Conservation (phyloP, 2,797 vertebrate genomes). For the Cynodonichthys magdalenae region DNA sequence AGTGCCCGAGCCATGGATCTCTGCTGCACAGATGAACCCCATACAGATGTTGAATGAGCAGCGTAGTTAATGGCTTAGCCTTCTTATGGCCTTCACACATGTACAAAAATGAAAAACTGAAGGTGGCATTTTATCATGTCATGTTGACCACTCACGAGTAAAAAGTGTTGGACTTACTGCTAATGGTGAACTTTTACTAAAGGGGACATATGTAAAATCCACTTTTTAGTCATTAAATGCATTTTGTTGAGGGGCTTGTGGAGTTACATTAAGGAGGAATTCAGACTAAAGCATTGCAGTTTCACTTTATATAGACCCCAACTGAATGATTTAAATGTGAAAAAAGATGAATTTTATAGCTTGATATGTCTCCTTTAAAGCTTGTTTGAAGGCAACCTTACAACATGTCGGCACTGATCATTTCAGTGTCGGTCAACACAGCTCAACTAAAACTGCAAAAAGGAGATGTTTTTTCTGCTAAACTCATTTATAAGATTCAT, state of each 20-base stretch:
- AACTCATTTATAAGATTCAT: neutral
- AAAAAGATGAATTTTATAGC: too few species aligned
- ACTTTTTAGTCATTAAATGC: too few species aligned
- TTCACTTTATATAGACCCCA: too few species aligned
- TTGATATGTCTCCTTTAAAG: slow-evolving; percentile 14
- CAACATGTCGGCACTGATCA: slow-evolving; percentile 30
- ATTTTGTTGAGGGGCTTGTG: too few species aligned
- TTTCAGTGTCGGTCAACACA: slow-evolving; percentile 23
- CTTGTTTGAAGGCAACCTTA: slow-evolving; percentile 20
- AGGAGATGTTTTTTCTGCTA: neutral
- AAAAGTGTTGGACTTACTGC: slow-evolving; percentile 24
- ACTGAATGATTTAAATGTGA: too few species aligned
- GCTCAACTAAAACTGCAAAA: neutral
- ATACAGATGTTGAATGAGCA: slow-evolving; percentile 80
- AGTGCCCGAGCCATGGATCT: slow-evolving; percentile 82
- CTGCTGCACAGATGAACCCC: slow-evolving; percentile 80
- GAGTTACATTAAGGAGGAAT: too few species aligned
- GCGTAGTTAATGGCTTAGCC: slow-evolving; percentile 72
- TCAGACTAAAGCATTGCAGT: too few species aligned
- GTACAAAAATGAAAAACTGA: slow-evolving; percentile 62
- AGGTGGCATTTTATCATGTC: slow-evolving; percentile 64
- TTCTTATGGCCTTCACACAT: slow-evolving; percentile 65
- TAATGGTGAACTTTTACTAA: slow-evolving; percentile 21
- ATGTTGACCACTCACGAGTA: slow-evolving; percentile 32
- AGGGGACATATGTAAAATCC: too few species aligned